phyloP scores from a whole-genome alignment of 2,113 vertebrate genomes.

The Mesocricetus auratus region DNA sequence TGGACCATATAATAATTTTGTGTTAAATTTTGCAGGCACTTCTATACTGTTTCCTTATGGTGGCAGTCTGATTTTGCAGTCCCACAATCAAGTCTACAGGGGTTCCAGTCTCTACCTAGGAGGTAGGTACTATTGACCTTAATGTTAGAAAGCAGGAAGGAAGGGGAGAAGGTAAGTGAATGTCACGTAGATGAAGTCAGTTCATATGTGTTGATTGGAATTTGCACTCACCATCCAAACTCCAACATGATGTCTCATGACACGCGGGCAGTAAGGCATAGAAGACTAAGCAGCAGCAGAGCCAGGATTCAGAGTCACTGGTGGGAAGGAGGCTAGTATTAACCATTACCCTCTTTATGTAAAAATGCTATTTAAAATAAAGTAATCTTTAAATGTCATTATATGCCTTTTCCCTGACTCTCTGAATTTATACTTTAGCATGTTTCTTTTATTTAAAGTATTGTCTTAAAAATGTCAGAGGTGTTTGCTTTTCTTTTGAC shows the following conservation, averaged over 20 bases:
- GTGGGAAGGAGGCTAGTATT: neutral
- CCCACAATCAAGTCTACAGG: neutral
- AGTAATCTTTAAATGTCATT: conserved; percentile 2
- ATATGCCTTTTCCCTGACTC: neutral
- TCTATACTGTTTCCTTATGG: neutral
- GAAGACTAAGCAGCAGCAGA: neutral
- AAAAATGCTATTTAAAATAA: neutral
- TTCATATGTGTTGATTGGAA: neutral
- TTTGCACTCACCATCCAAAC: neutral
- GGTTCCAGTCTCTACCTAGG: neutral
- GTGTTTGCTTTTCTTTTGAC: conserved; percentile 63
- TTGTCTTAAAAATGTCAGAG: conserved; percentile 18
- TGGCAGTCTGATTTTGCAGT: neutral
- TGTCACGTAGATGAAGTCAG: neutral
- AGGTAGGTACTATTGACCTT: neutral
- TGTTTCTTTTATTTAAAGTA: conserved; percentile 50
- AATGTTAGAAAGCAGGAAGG: neutral
- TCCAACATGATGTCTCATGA: neutral
- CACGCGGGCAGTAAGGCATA: neutral
- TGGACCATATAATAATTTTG: neutral
- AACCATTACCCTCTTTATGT: neutral
- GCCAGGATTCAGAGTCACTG: neutral
- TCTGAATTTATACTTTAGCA: conserved; percentile 48
- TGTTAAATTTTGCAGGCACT: conserved; percentile 40
- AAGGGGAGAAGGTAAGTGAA: neutral